Evolutionary conservation across 1,140 invertebrate species (phyloP).

Genomic region (Stegodyphus mimosarum): DNA sequence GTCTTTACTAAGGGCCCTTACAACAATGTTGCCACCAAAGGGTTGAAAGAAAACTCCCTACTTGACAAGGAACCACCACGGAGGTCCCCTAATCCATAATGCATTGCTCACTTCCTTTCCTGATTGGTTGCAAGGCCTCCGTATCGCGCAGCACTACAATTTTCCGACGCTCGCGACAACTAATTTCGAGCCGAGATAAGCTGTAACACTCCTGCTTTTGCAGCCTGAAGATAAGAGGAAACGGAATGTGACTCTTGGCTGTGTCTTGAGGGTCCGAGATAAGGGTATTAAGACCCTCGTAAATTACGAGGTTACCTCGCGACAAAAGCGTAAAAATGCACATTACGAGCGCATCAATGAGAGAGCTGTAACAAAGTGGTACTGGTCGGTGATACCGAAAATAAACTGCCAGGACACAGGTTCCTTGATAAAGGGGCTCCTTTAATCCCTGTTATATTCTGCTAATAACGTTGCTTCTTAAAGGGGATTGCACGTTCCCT

Average conservation of each 20-base stretch:
- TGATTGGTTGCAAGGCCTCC: background rate
- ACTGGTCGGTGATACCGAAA: constrained; percentile 5
- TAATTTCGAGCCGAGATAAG: constrained; percentile 48
- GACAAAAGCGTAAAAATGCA: constrained; percentile 50
- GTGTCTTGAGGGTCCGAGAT: constrained; percentile 28
- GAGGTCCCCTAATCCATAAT: no score
- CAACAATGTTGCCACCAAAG: no score
- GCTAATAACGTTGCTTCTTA: background rate
- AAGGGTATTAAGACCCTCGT: constrained; percentile 51
- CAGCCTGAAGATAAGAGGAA: constrained; percentile 22
- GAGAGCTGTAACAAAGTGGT: background rate
- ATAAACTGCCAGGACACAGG: constrained; percentile 22
- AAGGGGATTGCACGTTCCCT: background rate
- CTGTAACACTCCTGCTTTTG: constrained; percentile 20
- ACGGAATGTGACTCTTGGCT: constrained; percentile 14
- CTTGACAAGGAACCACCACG: no score
- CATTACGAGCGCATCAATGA: constrained; percentile 31
- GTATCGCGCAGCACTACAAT: constrained; percentile 9
- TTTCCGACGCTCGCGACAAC: constrained; percentile 11
- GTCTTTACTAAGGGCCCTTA: no score
- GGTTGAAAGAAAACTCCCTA: no score
- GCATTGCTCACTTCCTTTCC: no score
- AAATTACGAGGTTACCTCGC: constrained; percentile 23
- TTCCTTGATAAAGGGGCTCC: constrained; percentile 27
- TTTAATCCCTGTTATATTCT: constrained; percentile 35